Evolutionary conservation across 1,140 invertebrate genomes (phyloP), one percentile per base, ranked within the genome.

Genomic region (Yoshiicerus persimilis): DNA sequence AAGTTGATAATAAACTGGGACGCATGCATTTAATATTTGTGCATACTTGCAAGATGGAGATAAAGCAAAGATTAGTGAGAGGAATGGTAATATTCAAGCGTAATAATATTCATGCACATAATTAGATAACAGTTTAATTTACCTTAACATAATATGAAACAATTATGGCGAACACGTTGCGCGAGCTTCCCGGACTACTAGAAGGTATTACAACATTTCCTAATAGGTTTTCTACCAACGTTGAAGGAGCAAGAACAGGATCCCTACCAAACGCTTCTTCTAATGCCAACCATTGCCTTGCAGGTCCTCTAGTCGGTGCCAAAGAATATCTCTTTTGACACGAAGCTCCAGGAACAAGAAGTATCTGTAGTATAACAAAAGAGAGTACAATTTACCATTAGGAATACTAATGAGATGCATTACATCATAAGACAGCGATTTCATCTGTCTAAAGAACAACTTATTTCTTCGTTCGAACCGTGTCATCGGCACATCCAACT

Each of bases 101-200:
- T 4, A 13, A 56, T 56, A 56, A 56, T 16, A 56, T 56, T 16
- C 47, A 56, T 56, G 47, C 66, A 70, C 13, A 27, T 30, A 70
- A 70, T 27, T 85, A 84, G 32, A 84, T 25, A 62, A 62, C 20
- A n/a, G 25, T 39, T 70, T 66, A 70, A 75, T 89, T 90, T 90
- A 94, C 95, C 94, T 97, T 97, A 0, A 97, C 96, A 90, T 97
- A 97, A 92, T 97, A 97, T 0, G 96, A 96, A 6, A 97, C 96
- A 92, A 97, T 97, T 89, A 97, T 97, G 83, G 96, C 96, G 91
- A 97, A 97, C 1, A 97, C 96, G 91, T 97, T 97, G 84, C 96
- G 93, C 86, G 96, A 88, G 39, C 90, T 90, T 66, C 86, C 88
- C 75, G 41, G 62, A 27, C 64, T 36, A 27, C 66, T 39, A 23